A percentile compares a stretch with the other conserved stretches of the same genome.
Conservation (phyloP, 1,140 invertebrate species). For the Dreissena polymorpha region DNA sequence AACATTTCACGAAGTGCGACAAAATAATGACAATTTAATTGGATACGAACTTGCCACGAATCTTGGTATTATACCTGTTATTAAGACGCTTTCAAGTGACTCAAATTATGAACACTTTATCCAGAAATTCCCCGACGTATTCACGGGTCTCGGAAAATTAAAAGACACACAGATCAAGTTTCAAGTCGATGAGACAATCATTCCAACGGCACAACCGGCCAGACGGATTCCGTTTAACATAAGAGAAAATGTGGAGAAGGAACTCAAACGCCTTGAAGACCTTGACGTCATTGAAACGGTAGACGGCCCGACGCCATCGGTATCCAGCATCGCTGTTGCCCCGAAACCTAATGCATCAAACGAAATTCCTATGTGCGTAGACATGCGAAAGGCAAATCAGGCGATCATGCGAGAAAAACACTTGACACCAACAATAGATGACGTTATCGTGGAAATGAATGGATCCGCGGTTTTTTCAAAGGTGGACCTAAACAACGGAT, state of each 20-base stretch:
- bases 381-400: slow-evolving; percentile 59
- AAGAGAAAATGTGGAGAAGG: slow-evolving; percentile 4
- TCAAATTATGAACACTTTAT: too few species aligned
- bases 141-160: slow-evolving; percentile 3
- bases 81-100: too few species aligned
- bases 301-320: slow-evolving; percentile 69
- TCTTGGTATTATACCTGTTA: too few species aligned
- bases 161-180: neutral
- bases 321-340: slow-evolving; percentile 60
- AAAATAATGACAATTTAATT: too few species aligned
- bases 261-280: slow-evolving; percentile 39
- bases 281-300: slow-evolving; percentile 63
- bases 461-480: slow-evolving; percentile 55
- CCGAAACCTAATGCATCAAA: slow-evolving; percentile 59
- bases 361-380: slow-evolving; percentile 57
- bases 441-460: slow-evolving; percentile 59
- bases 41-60: too few species aligned
- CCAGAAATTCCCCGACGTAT: too few species aligned
- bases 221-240: slow-evolving; percentile 50
- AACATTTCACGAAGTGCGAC: too few species aligned
- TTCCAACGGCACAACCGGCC: neutral
- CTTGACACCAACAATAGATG: slow-evolving; percentile 60
- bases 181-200: neutral
- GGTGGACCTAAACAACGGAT: slow-evolving; percentile 57
- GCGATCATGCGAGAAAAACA: slow-evolving; percentile 52